A percentile compares a stretch with the other conserved stretches of the same genome.
These are phyloP conservation scores for Conus ventricosus DNA, from an alignment of 1,140 invertebrate species.

Conservation along the genomic window DNA sequence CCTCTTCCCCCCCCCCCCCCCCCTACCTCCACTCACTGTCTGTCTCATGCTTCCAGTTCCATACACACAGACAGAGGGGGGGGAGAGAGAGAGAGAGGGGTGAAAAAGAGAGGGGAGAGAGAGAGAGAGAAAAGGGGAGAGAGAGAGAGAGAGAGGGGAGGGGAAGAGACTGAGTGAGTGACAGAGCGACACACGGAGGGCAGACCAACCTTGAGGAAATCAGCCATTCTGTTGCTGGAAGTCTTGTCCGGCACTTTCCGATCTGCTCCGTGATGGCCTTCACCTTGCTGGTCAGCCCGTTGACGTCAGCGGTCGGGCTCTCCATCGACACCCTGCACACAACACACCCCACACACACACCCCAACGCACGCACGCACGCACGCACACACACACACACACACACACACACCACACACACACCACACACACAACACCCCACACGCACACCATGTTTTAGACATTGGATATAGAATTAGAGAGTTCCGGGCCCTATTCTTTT, in stretches of 20 bases:
- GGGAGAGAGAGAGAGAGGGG: too few species aligned
- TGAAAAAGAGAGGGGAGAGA: not conserved
- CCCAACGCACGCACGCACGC: not conserved
- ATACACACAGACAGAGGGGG: too few species aligned
- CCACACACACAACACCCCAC: not conserved
- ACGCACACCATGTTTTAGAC: too few species aligned
- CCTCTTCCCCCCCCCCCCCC: too few species aligned
- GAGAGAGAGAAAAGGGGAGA: too few species aligned
- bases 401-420: too few species aligned
- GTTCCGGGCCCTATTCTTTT: too few species aligned
- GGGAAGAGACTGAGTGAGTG: too few species aligned
- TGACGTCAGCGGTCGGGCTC: constrained; percentile 62
- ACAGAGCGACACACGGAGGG: not conserved
- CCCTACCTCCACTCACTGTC: too few species aligned
- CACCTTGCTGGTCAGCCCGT: constrained; percentile 60
- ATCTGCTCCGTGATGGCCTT: constrained; percentile 63
- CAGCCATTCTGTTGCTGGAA: constrained; percentile 69
- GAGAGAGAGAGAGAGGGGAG: too few species aligned
- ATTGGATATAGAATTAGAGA: too few species aligned
- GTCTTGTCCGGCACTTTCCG: constrained; percentile 54
- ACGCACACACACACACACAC: not conserved
- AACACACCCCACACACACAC: not conserved
- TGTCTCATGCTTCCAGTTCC: too few species aligned
- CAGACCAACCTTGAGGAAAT: constrained; percentile 64
- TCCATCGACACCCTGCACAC: constrained; percentile 66